phyloP scores from a whole-genome alignment of 2,113 vertebrate species.

The Python bivittatus region DNA sequence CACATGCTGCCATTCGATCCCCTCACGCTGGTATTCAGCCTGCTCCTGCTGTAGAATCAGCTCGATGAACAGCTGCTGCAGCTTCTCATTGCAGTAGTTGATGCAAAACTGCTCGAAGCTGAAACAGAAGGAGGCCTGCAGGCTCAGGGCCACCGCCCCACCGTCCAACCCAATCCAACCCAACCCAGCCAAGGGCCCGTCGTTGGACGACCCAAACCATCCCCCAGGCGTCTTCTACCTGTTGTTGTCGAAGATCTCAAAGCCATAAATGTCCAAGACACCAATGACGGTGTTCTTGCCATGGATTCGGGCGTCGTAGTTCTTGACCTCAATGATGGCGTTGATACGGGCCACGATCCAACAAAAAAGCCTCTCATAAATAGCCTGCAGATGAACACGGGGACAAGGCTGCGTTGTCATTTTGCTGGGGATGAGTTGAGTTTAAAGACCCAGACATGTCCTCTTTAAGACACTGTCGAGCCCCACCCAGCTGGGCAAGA shows the following conservation, averaged over 20 bases:
- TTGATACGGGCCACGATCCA: conserved; percentile 92
- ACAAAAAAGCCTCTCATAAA: conserved; percentile 91
- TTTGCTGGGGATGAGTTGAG: too few relatives aligned
- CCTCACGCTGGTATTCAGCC: conserved; percentile 86
- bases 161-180: neutral
- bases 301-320: conserved; percentile 82
- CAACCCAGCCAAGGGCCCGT: too few relatives aligned
- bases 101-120: conserved; percentile 96
- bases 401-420: fast-evolving
- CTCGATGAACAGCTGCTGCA: conserved; percentile 93
- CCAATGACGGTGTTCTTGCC: conserved; percentile 95
- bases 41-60: conserved; percentile 91
- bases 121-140: neutral
- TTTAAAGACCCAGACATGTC: neutral
- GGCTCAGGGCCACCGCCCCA: neutral
- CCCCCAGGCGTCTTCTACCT: conserved; percentile 70
- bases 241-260: conserved; percentile 94
- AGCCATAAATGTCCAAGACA: conserved; percentile 94
- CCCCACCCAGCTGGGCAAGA: neutral
- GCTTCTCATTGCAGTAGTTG: conserved; percentile 91
- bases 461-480: neutral
- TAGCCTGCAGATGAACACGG: conserved; percentile 70
- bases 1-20: conserved; percentile 87
- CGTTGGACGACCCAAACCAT: neutral
- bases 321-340: conserved; percentile 79